Evolutionary conservation across 2,113 vertebrate genomes (phyloP), one percentile per base, ranked within the genome.

Genomic region (Chlorodrepanis virens): DNA sequence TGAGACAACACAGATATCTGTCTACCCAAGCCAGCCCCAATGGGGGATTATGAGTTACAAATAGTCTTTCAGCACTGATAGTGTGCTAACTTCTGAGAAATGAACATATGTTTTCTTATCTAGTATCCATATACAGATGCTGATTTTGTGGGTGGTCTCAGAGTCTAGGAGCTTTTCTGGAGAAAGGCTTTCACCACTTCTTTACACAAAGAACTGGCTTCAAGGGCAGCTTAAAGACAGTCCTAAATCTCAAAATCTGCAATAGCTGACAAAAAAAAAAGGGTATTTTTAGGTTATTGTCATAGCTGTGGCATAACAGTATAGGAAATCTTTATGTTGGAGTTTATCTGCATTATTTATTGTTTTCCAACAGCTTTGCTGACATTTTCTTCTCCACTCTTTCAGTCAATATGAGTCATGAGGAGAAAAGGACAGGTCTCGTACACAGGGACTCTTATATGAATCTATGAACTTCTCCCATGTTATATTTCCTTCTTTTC

Each of bases 261-360:
- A 81, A n/a, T 2, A 71, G 14, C 15, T 52, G 35, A 18, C 8
- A 72, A 77, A 89, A 79, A 11, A 11, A 12, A n/a, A 21, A 14
- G 2, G 2, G 7, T 45, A 37, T 70, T 93, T 93, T 77, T 53
- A 67, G n/a, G 27, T 80, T 90, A 78, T 87, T 93, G 27, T 83
- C 60, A 68, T 27, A 63, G 14, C 14, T 68, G 47, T 23, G 15
- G 8, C 27, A 52, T 78, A 64, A 78, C 35, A 81, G 28, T 56
- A 80, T 42, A 90, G 79, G 63, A 92, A 95, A 93, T 80, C 42
- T 94, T 94, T 93, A 70, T 75, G 42, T 31, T 67, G 20, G 52
- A 49, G 7, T 81, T 95, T 94, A 67, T 94, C 56, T 92, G 52
- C 52, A 86, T 75, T 22, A 42, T 83, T 93, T 92, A 52, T 56